Base-by-base conservation (phyloP, 1,140 invertebrate species). In the Ostrea edulis region DNA sequence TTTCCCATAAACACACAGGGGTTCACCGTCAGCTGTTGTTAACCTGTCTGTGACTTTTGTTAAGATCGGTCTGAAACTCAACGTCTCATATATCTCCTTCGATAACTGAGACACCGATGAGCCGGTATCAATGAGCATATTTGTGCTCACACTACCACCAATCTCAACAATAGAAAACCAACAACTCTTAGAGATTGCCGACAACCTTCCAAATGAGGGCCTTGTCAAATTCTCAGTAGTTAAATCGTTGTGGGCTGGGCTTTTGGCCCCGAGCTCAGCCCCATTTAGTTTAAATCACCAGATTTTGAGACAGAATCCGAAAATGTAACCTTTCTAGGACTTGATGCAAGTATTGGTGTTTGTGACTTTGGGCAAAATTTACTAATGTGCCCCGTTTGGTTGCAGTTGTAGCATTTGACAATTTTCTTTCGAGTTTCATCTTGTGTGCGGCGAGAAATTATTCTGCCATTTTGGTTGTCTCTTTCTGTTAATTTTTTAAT, bases 111-210 rank as follows among this genome's bases (percentile, higher is more conserved):
- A 65, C 8, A 65, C 62, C 8, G 62, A 65, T 65, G 11, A 65
- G 62, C 62, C 62, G 8, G 62, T 65, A 20, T 65, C 62, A 12
- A 65, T n/a, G 62, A 65, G 62, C 62, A 65, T 65, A 65, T 65
- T 65, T 17, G 20, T 20, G 62, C 62, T 65, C 62, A 65, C 20
- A n/a, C n/a, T n/a, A 65, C 20, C 62, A 65, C 62, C 20, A 65
- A 65, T 65, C n/a, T 20, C 20, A 65, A 65, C 62, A 12, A 8
- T 54, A 54, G 53, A 7, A 54, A 54, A 54, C 53, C 53, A 54
- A 54, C 53, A 54, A 12, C 53, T 54, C 20, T 65, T 8, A 5
- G 62, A 65, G 20, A 65, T n/a, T 5, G 62, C 62, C 20, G 62
- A 65, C 62, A 65, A 65, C 62, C 62, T 65, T 12, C 8, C 20